Percentiles rank a stretch among this genome's conserved stretches.
phyloP scores from a whole-genome alignment of 2,113 vertebrate genomes.

The Tetrax tetrax region DNA sequence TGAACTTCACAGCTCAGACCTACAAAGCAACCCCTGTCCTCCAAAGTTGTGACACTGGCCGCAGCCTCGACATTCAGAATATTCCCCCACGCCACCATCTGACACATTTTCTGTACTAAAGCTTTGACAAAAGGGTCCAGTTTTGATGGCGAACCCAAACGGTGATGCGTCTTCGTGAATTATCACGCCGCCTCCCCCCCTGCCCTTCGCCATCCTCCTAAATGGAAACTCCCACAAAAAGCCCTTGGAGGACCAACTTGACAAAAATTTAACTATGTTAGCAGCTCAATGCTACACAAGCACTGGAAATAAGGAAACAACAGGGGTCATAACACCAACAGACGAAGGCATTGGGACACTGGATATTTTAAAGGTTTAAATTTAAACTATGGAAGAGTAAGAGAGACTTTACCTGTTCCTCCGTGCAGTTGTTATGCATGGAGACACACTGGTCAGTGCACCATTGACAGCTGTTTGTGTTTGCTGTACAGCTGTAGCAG shows the following conservation, averaged over 20 bases:
- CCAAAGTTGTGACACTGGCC: background rate
- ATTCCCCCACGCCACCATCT: background rate
- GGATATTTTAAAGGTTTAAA: background rate
- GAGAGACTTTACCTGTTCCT: constrained; percentile 78
- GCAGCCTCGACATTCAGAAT: background rate
- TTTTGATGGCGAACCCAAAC: background rate
- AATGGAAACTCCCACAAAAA: background rate
- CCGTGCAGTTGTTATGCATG: constrained; percentile 88
- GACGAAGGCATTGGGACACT: background rate
- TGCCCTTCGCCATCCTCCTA: background rate
- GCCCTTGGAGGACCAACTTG: background rate
- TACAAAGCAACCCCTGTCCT: background rate
- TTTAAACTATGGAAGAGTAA: background rate
- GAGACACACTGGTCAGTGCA: constrained; percentile 87
- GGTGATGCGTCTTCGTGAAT: background rate
- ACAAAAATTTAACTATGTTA: background rate
- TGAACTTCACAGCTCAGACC: background rate
- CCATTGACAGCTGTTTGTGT: constrained; percentile 96
- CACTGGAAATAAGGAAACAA: background rate
- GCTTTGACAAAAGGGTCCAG: background rate
- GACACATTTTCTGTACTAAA: background rate
- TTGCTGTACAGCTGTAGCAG: constrained; percentile 96
- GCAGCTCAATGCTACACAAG: background rate
- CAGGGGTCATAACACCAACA: background rate
- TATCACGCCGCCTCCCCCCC: background rate